Conservation (phyloP, 2,113 vertebrate genomes). For the Thunnus thynnus region DNA sequence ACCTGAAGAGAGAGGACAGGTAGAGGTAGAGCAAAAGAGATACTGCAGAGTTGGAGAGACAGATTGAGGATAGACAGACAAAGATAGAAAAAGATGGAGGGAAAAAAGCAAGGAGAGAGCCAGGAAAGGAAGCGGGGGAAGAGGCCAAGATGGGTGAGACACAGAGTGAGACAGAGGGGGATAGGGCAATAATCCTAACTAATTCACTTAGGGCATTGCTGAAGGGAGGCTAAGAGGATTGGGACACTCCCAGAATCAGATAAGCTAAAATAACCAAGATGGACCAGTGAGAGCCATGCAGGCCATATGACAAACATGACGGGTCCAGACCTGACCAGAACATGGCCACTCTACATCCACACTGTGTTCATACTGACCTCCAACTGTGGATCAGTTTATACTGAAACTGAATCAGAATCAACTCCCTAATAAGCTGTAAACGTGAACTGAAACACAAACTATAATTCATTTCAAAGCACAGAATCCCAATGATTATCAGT, state of each 20-base stretch:
- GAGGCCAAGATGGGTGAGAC: constrained; percentile 48
- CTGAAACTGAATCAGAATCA: background rate
- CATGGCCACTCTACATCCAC: constrained; percentile 28
- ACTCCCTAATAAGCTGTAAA: background rate
- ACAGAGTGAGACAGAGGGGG: constrained; percentile 68
- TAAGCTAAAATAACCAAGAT: constrained; percentile 87
- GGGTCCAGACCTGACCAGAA: constrained; percentile 32
- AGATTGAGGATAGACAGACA: constrained; percentile 1
- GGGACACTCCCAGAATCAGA: constrained; percentile 87
- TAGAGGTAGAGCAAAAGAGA: background rate
- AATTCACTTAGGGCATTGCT: constrained; percentile 90
- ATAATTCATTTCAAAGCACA: background rate
- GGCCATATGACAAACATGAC: constrained; percentile 62
- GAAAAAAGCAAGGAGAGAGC: constrained; percentile 17
- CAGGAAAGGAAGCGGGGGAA: constrained; percentile 14
- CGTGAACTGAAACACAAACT: background rate
- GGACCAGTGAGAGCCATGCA: constrained; percentile 59
- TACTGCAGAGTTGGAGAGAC: constrained; percentile 3
- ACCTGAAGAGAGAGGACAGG: background rate
- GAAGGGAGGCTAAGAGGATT: constrained; percentile 89
- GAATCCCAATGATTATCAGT: constrained; percentile 32
- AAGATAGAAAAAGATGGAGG: constrained; percentile 36
- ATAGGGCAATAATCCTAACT: constrained; percentile 85
- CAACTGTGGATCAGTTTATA: background rate
- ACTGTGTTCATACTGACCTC: background rate